Evolutionary conservation across 2,797 vertebrate genomes (phyloP).

Genomic region (Benthosema pterotum): DNA sequence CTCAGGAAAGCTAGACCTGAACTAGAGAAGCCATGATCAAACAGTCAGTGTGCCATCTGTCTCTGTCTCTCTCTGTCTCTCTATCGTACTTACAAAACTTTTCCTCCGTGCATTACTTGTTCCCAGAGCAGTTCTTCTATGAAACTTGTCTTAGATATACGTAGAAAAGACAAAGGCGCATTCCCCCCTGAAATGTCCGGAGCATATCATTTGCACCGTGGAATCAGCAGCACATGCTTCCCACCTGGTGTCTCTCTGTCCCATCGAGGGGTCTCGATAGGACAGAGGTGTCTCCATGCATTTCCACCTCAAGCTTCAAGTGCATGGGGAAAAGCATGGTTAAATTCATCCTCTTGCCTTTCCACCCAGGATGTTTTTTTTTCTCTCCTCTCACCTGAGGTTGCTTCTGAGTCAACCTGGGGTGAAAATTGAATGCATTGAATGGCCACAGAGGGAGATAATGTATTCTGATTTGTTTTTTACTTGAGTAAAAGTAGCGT

Average conservation of each 20-base stretch:
- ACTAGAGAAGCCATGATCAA: too few relatives aligned
- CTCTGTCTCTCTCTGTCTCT: background rate
- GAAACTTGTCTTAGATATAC: conserved; percentile 27
- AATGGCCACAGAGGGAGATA: too few relatives aligned
- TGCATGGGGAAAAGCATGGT: conserved; percentile 5
- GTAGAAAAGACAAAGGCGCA: conserved; percentile 30
- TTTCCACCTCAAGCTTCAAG: conserved; percentile 29
- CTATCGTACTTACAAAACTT: background rate
- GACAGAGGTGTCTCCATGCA: conserved; percentile 47
- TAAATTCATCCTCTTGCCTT: conserved; percentile 29
- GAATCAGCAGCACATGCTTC: conserved; percentile 36
- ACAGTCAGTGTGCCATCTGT: too few relatives aligned
- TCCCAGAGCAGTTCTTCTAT: conserved; percentile 17
- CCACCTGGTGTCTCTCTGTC: conserved; percentile 28
- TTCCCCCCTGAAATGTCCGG: conserved; percentile 35
- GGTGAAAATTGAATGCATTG: too few relatives aligned
- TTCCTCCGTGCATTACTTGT: background rate
- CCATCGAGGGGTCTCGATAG: conserved; percentile 46
- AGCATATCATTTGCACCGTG: conserved; percentile 42
- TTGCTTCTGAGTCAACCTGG: conserved; percentile 1
- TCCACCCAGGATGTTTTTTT: conserved; percentile 8
- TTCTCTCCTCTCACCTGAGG: conserved; percentile 19
- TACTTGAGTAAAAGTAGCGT: too few relatives aligned
- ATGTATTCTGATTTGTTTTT: too few relatives aligned
- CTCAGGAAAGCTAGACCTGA: too few relatives aligned